A percentile compares a stretch with the other conserved stretches of the same genome.
These are phyloP conservation scores for Danionella dracula DNA, from an alignment of 2,797 vertebrate genomes.

Conservation along the genomic window DNA sequence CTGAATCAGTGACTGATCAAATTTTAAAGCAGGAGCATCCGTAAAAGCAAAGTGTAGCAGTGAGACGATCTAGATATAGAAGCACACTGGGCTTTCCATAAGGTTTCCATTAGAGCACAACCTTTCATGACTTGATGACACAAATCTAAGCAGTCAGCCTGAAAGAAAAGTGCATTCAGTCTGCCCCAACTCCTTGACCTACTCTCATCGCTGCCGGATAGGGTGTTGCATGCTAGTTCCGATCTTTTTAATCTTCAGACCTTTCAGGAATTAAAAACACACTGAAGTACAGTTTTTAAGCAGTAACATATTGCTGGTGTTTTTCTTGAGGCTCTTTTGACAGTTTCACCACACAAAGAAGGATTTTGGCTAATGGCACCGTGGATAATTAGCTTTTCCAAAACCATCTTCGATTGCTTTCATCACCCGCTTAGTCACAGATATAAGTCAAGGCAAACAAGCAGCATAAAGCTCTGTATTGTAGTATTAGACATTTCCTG, in stretches of 20 bases:
- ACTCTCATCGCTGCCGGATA: not conserved
- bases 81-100: conserved; percentile 4
- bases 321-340: not conserved
- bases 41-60: not conserved
- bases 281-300: not conserved
- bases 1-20: not conserved
- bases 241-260: not conserved
- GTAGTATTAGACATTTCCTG: no score
- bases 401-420: not conserved
- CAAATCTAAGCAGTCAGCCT: not conserved
- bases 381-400: not conserved
- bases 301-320: not conserved
- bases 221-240: not conserved
- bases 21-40: conserved; percentile 4
- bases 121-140: not conserved
- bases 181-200: not conserved
- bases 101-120: conserved; percentile 11
- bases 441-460: no score
- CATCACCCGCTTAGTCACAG: not conserved
- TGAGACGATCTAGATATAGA: not conserved
- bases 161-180: conserved; percentile 12
- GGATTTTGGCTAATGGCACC: not conserved
- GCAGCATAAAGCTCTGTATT: no score
- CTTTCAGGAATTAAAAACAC: not conserved
- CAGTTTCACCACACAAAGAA: conserved; percentile 6